Conservation (phyloP, 2,797 vertebrate species). For the Sorex maritimensis region DNA sequence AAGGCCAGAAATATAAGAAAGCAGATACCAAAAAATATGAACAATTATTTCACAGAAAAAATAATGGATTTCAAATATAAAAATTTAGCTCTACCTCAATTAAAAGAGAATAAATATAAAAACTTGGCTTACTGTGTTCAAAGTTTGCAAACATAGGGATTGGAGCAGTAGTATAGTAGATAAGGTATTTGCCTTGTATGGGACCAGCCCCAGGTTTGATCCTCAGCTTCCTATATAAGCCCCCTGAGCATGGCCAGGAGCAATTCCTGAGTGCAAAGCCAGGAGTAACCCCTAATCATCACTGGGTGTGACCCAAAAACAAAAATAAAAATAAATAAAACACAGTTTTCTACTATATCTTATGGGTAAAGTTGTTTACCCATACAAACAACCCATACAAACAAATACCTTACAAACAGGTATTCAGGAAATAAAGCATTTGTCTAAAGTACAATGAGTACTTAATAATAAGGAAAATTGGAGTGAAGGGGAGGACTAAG, state of each 20-base stretch:
- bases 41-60: slow-evolving; percentile 43
- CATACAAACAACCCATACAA: too few species aligned
- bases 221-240: too few species aligned
- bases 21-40: slow-evolving; percentile 30
- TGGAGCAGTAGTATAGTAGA: too few species aligned
- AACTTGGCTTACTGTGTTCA: background rate
- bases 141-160: slow-evolving; percentile 21
- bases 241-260: too few species aligned
- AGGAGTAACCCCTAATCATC: too few species aligned
- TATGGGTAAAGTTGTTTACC: background rate
- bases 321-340: too few species aligned
- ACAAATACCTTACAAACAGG: background rate
- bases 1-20: slow-evolving; percentile 46
- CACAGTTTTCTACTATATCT: too few species aligned
- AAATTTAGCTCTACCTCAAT: slow-evolving; percentile 48
- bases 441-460: slow-evolving; percentile 39
- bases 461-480: background rate
- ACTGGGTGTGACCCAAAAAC: too few species aligned
- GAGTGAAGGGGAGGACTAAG: too few species aligned
- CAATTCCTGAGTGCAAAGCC: too few species aligned
- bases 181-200: too few species aligned
- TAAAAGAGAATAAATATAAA: slow-evolving; percentile 55
- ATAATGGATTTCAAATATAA: slow-evolving; percentile 59
- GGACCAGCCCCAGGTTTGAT: too few species aligned
- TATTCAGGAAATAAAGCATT: background rate